phyloP scores from a whole-genome alignment of 1,140 invertebrate species.

The Stegodyphus dumicola region DNA sequence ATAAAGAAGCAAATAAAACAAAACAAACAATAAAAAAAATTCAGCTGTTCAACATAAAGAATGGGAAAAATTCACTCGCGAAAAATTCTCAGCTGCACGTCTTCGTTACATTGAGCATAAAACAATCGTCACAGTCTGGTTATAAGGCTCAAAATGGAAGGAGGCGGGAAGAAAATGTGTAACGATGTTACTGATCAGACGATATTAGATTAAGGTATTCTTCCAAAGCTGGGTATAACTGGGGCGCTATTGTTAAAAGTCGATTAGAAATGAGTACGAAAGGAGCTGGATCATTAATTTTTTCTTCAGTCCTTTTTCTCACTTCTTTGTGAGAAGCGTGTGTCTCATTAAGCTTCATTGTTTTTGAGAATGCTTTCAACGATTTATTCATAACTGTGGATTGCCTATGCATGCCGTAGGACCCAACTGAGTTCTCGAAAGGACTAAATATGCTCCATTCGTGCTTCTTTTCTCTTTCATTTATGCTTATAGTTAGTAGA shows the following conservation, averaged over 20 bases:
- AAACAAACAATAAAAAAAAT: conserved; percentile 19
- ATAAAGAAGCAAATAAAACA: conserved; percentile 20
- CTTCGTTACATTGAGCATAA: background rate
- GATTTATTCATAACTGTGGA: too few relatives aligned
- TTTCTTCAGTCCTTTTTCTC: background rate
- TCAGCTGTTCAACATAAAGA: conserved; percentile 3
- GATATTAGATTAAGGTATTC: conserved; percentile 51
- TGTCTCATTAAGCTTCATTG: conserved; percentile 9
- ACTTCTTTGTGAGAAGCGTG: background rate
- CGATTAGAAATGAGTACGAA: conserved; percentile 15
- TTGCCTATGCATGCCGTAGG: too few relatives aligned
- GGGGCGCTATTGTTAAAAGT: conserved; percentile 25
- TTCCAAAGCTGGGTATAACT: conserved; percentile 36
- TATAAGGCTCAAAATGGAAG: conserved; percentile 9
- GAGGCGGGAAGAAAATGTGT: background rate
- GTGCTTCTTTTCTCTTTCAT: too few relatives aligned
- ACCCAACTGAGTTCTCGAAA: too few relatives aligned
- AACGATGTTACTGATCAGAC: conserved; percentile 31
- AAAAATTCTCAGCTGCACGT: background rate
- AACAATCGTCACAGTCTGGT: conserved; percentile 56
- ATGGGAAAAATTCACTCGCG: too few relatives aligned
- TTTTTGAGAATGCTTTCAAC: too few relatives aligned
- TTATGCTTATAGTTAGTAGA: too few relatives aligned
- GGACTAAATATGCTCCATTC: too few relatives aligned
- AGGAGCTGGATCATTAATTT: background rate